Percentiles rank a stretch among this genome's conserved stretches.
Conservation (phyloP, 2,888 invertebrate genomes). For the Apodemia hepburni region DNA sequence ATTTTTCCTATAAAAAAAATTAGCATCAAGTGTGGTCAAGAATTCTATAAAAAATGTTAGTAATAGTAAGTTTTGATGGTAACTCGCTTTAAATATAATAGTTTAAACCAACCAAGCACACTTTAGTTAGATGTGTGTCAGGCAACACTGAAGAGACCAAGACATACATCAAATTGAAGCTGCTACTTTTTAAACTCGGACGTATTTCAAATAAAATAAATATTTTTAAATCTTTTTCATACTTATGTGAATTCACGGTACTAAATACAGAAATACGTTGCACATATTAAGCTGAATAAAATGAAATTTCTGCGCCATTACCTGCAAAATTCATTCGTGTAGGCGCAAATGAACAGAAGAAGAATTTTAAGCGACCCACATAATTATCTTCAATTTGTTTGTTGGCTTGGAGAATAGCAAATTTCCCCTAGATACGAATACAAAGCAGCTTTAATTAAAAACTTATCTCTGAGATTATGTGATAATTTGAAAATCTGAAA, state of each 20-base stretch:
- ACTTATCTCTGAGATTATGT: constrained; percentile 1
- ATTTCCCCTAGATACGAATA: background rate
- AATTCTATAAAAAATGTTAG: no score
- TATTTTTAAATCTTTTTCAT: background rate
- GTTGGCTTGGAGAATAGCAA: constrained; percentile 10
- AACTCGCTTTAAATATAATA: no score
- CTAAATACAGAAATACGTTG: background rate
- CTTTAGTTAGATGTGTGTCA: no score
- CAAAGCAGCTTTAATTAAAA: constrained; percentile 10
- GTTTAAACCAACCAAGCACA: no score
- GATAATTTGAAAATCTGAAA: no score
- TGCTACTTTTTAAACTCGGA: no score
- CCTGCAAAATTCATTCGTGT: constrained; percentile 4
- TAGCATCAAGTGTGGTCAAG: no score
- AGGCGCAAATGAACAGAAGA: constrained; percentile 6
- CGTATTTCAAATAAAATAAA: no score
- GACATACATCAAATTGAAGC: no score
- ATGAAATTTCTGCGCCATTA: constrained; percentile 6
- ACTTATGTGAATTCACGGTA: background rate
- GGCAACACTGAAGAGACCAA: no score
- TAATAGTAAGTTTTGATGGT: no score
- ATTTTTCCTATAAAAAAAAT: no score
- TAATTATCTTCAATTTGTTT: constrained; percentile 17
- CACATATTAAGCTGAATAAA: background rate
- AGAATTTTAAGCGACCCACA: constrained; percentile 8